Evolutionary conservation across 2,113 vertebrate genomes (phyloP).

Genomic region (Machaerirhynchus nigripectus): DNA sequence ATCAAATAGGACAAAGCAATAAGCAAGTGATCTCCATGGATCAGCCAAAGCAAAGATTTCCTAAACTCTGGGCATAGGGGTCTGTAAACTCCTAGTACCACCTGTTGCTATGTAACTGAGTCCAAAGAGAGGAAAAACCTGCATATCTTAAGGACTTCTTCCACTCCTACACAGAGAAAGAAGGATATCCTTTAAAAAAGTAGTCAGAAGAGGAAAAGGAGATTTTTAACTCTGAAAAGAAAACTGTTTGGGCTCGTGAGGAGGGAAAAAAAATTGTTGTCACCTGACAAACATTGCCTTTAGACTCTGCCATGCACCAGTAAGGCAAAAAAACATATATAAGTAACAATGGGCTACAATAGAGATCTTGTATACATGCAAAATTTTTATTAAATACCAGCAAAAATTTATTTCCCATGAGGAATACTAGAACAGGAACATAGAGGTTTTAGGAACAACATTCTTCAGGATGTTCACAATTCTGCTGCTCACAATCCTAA

Average conservation of each 20-base stretch:
- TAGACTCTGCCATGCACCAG: not conserved
- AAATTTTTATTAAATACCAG: not conserved
- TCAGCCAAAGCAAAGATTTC: not conserved
- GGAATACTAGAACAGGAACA: not conserved
- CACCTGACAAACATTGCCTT: not conserved
- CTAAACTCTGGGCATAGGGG: not conserved
- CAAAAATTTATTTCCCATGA: not conserved
- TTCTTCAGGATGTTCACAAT: not conserved
- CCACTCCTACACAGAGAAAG: not conserved
- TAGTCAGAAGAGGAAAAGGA: not conserved
- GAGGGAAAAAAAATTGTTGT: not conserved
- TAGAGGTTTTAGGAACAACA: not conserved
- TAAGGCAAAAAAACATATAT: not conserved
- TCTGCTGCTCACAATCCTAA: not conserved
- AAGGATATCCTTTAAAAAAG: not conserved
- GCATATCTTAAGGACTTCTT: not conserved
- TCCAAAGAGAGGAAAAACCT: not conserved
- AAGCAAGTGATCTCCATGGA: not conserved
- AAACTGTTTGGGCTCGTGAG: not conserved
- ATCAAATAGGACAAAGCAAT: not conserved
- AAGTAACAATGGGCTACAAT: not conserved
- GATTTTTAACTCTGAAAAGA: not conserved
- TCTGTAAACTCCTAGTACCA: not conserved
- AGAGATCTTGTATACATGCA: not conserved
- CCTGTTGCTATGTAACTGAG: not conserved